Conservation (phyloP, 2,113 vertebrate species). For the Prunella fulvescens region DNA sequence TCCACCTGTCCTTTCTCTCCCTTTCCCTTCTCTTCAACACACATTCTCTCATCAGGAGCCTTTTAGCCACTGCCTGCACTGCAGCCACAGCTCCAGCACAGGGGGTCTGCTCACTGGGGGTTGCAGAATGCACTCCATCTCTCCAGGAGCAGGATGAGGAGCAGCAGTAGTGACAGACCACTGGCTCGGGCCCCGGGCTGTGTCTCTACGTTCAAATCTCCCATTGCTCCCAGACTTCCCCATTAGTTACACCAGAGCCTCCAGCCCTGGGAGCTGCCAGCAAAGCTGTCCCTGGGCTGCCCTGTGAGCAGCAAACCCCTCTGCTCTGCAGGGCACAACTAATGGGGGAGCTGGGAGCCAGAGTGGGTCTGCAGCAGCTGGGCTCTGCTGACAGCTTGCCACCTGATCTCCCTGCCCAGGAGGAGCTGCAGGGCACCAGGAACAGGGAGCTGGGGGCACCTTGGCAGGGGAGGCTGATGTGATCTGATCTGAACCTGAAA, state of each 20-base stretch:
- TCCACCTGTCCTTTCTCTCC: neutral
- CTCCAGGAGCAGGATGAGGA: neutral
- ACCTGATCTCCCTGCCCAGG: constrained; percentile 14
- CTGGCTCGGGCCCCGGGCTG: constrained; percentile 20
- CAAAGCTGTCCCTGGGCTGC: neutral
- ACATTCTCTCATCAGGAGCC: neutral
- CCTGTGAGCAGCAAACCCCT: neutral
- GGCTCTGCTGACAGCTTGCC: constrained; percentile 37
- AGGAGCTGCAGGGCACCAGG: constrained; percentile 27
- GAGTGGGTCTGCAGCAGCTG: neutral
- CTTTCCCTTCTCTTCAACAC: neutral
- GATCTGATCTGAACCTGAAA: constrained; percentile 53
- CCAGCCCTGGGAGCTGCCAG: neutral
- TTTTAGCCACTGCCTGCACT: neutral
- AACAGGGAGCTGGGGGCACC: neutral
- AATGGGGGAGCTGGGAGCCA: constrained; percentile 15
- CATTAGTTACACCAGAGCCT: constrained; percentile 18
- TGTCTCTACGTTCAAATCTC: neutral
- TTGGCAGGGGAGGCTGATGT: constrained; percentile 19
- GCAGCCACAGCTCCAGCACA: neutral
- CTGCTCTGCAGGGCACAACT: neutral
- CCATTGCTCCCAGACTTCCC: neutral
- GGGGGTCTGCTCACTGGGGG: neutral
- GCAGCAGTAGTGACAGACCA: constrained; percentile 54
- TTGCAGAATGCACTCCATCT: neutral